A percentile compares a stretch with the other conserved stretches of the same genome.
Conservation (phyloP, 2,888 invertebrate genomes). For the Limnephilus auricula region DNA sequence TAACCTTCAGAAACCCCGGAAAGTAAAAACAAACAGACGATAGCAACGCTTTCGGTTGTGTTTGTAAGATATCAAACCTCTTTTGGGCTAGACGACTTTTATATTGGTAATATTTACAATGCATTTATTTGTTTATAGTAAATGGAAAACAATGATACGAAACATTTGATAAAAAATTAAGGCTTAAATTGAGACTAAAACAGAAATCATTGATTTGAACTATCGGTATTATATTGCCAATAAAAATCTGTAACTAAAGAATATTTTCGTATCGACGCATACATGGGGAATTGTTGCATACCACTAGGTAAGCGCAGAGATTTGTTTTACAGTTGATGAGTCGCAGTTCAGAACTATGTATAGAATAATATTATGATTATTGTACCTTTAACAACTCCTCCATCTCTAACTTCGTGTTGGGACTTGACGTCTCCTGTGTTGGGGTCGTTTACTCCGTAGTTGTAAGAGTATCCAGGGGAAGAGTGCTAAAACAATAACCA, state of each 20-base stretch:
- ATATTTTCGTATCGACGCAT: neutral
- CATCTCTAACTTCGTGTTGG: conserved; percentile 62
- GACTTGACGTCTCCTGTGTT: conserved; percentile 63
- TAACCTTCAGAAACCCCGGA: neutral
- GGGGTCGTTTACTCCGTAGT: conserved; percentile 60
- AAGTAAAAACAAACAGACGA: neutral
- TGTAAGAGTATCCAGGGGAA: conserved; percentile 59
- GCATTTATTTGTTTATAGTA: too few species aligned
- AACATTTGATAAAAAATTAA: too few species aligned
- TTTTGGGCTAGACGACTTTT: neutral
- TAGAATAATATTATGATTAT: neutral
- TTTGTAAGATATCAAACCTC: neutral
- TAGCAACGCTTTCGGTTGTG: neutral
- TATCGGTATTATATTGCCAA: neutral
- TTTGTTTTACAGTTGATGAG: neutral
- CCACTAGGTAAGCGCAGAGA: too few species aligned
- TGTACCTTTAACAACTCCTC: conserved; percentile 62
- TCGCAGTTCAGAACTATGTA: neutral
- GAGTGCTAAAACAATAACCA: conserved; percentile 34
- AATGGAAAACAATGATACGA: neutral
- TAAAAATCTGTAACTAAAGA: neutral
- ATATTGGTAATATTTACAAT: neutral
- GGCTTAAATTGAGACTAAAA: neutral
- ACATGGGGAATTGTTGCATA: neutral
- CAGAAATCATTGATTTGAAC: too few species aligned